Evolutionary conservation across 2,888 invertebrate species (phyloP).

Genomic region (Epinotia demarniana): DNA sequence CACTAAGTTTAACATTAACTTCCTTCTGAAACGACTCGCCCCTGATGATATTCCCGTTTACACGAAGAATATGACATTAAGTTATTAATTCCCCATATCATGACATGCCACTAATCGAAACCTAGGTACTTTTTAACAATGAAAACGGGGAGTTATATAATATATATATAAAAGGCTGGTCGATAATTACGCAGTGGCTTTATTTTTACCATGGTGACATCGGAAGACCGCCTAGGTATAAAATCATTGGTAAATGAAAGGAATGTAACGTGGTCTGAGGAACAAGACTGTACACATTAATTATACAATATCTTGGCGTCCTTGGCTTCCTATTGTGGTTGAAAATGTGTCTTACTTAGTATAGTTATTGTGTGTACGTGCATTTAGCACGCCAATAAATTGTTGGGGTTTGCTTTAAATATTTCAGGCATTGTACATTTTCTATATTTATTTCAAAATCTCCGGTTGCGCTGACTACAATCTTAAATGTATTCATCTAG

Average conservation of each 20-base stretch:
- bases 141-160: not conserved
- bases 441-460: not conserved
- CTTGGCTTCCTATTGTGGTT: not conserved
- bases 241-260: not conserved
- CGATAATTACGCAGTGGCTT: not conserved
- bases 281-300: constrained; percentile 1
- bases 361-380: not conserved
- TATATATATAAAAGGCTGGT: constrained; percentile 12
- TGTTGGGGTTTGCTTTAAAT: not conserved
- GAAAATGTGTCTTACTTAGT: constrained; percentile 1
- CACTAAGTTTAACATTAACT: too few species aligned
- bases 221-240: not conserved
- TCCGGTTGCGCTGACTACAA: not conserved
- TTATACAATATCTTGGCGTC: constrained; percentile 1
- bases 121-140: too few species aligned
- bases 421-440: not conserved
- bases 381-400: not conserved
- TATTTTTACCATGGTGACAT: constrained; percentile 3
- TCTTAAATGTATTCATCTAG: not conserved
- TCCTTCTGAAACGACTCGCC: too few species aligned
- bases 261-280: not conserved
- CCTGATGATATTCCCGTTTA: too few species aligned
- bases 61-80: too few species aligned
- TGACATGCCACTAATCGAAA: too few species aligned
- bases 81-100: too few species aligned